Conservation (phyloP, 2,113 vertebrate genomes). For the Chroicocephalus ridibundus region DNA sequence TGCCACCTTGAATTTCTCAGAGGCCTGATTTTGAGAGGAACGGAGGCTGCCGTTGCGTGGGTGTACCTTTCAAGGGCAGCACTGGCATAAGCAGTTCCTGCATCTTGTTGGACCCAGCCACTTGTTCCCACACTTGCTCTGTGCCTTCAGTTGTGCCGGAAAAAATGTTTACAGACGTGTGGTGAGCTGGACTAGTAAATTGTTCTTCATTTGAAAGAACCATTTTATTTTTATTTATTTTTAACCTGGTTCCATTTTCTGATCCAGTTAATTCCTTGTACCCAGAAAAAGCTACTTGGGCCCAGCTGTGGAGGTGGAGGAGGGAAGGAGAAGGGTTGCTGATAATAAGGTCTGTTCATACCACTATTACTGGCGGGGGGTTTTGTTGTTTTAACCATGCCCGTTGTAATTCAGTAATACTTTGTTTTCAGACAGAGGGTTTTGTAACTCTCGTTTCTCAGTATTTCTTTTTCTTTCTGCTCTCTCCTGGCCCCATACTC, state of each 20-base stretch:
- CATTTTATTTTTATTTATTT: neutral
- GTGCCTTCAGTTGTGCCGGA: neutral
- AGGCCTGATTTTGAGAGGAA: neutral
- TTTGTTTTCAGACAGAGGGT: neutral
- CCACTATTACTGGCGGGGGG: neutral
- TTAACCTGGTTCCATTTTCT: neutral
- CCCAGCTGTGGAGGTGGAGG: neutral
- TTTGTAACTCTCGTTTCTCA: neutral
- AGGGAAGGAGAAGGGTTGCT: neutral
- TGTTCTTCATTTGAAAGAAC: neutral
- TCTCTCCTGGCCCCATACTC: neutral
- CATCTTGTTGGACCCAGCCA: neutral
- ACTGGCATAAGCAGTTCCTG: neutral
- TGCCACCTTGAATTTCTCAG: neutral
- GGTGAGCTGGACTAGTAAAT: neutral
- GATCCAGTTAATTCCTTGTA: neutral
- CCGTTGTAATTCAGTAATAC: neutral
- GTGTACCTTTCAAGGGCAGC: neutral
- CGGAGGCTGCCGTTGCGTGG: rapidly evolving
- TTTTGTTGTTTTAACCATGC: neutral
- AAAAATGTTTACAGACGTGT: neutral
- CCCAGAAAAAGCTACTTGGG: neutral
- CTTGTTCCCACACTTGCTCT: neutral
- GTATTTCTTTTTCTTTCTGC: neutral
- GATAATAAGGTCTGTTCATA: neutral